Conservation (phyloP, 2,797 vertebrate genomes). For the Brachyrhaphis roseni region DNA sequence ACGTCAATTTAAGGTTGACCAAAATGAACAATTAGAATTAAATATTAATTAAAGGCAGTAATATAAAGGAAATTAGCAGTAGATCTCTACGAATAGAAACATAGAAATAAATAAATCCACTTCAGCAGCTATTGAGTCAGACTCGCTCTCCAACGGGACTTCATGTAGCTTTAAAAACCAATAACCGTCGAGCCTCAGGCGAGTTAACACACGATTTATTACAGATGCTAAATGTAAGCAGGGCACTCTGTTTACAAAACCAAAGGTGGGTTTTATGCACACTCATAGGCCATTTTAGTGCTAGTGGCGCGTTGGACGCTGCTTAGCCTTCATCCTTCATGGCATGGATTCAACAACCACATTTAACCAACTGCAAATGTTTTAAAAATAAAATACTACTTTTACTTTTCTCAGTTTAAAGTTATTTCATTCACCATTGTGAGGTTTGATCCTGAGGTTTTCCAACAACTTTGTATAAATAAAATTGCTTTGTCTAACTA, state of each 20-base stretch:
- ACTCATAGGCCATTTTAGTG: neutral
- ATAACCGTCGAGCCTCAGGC: constrained; percentile 64
- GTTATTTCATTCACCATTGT: neutral
- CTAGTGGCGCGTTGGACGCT: too few relatives aligned
- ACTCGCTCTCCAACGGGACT: constrained; percentile 55
- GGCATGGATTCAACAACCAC: neutral
- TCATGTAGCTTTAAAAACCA: constrained; percentile 68
- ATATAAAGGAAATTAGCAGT: neutral
- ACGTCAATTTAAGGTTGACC: neutral
- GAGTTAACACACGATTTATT: constrained; percentile 66
- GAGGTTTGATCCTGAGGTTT: neutral
- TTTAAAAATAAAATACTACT: neutral
- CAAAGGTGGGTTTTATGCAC: constrained; percentile 24
- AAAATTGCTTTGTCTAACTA: neutral
- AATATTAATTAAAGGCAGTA: neutral
- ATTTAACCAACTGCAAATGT: neutral
- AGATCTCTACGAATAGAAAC: neutral
- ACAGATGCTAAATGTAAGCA: constrained; percentile 51
- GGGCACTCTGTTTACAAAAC: constrained; percentile 49
- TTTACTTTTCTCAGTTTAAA: neutral
- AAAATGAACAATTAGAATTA: neutral
- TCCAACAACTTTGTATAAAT: neutral
- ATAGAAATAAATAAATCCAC: constrained; percentile 59
- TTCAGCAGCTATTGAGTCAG: constrained; percentile 61
- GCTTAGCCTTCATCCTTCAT: neutral